A percentile compares a stretch with the other conserved stretches of the same genome.
phyloP scores from a whole-genome alignment of 1,140 invertebrate genomes.

The Drosophila pruinosa region DNA sequence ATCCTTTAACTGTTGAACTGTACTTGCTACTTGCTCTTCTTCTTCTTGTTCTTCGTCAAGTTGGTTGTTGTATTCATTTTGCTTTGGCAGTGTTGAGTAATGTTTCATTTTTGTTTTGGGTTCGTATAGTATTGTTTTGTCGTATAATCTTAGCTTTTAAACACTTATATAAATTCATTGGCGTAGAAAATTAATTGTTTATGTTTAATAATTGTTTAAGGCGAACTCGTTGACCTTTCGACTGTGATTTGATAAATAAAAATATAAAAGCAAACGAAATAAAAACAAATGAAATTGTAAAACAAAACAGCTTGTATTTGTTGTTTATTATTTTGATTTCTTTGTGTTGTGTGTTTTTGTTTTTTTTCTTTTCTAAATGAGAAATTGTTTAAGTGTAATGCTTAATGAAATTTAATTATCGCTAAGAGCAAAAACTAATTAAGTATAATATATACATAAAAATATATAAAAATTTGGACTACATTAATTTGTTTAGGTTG shows the following conservation, averaged over 20 bases:
- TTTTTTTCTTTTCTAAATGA: slow-evolving; percentile 52
- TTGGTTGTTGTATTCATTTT: slow-evolving; percentile 35
- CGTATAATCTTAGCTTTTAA: slow-evolving; percentile 42
- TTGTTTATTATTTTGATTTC: slow-evolving; percentile 45
- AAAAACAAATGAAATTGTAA: slow-evolving; percentile 23
- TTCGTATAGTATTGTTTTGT: slow-evolving; percentile 7
- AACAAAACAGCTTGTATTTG: slow-evolving; percentile 38
- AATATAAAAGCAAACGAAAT: slow-evolving; percentile 3
- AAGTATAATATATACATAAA: slow-evolving; percentile 57
- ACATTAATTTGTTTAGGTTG: slow-evolving; percentile 51
- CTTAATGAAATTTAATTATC: slow-evolving; percentile 28
- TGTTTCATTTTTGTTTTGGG: slow-evolving; percentile 23
- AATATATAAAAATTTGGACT: slow-evolving; percentile 54
- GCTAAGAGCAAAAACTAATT: slow-evolving; percentile 49
- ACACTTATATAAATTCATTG: slow-evolving; percentile 58
- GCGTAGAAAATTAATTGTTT: slow-evolving; percentile 52
- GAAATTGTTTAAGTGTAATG: slow-evolving; percentile 39
- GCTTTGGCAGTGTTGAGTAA: slow-evolving; percentile 75
- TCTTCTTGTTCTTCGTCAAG: slow-evolving; percentile 11
- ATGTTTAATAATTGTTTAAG: slow-evolving; percentile 28
- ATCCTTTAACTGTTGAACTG: slow-evolving; percentile 59
- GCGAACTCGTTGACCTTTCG: slow-evolving; percentile 28
- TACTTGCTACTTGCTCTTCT: slow-evolving; percentile 26
- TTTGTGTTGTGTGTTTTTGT: slow-evolving; percentile 30
- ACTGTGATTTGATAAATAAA: slow-evolving; percentile 5